A percentile compares a stretch with the other conserved stretches of the same genome.
phyloP scores from a whole-genome alignment of 2,113 vertebrate species.

The Pyxicephalus adspersus region DNA sequence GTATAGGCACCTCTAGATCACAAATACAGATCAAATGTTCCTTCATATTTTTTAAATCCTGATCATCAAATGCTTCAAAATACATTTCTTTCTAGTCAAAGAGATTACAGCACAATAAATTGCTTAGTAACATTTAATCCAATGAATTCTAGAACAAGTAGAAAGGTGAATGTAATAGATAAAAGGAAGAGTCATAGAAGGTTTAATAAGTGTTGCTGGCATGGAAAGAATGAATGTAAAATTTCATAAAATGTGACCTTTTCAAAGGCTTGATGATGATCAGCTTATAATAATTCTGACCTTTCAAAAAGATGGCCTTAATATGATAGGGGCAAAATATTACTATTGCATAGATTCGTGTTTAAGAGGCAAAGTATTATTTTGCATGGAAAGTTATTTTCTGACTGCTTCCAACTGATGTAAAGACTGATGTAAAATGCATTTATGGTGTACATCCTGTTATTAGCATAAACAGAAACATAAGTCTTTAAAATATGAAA shows the following conservation, averaged over 20 bases:
- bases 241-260: constrained; percentile 54
- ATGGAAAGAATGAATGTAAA: constrained; percentile 37
- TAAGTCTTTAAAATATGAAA: constrained; percentile 1
- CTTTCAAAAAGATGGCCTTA: constrained; percentile 18
- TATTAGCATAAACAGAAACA: not conserved
- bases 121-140: constrained; percentile 31
- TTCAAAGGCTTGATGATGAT: constrained; percentile 37
- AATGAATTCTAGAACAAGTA: constrained; percentile 23
- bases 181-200: constrained; percentile 19
- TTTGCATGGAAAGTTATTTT: constrained; percentile 9
- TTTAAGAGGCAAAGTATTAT: constrained; percentile 32
- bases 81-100: constrained; percentile 5
- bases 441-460: not conserved
- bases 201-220: constrained; percentile 26
- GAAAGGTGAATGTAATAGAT: constrained; percentile 46
- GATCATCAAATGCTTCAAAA: not conserved
- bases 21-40: not conserved
- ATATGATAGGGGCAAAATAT: constrained; percentile 40
- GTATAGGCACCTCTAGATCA: too few species aligned
- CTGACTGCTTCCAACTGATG: not conserved
- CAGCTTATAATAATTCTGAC: constrained; percentile 48
- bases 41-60: not conserved
- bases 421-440: not conserved
- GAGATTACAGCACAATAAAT: constrained; percentile 11
- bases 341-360: constrained; percentile 18